These are phyloP conservation scores for Chrysolina haemoptera DNA, from an alignment of 2,888 invertebrate species.

Conservation along the genomic window DNA sequence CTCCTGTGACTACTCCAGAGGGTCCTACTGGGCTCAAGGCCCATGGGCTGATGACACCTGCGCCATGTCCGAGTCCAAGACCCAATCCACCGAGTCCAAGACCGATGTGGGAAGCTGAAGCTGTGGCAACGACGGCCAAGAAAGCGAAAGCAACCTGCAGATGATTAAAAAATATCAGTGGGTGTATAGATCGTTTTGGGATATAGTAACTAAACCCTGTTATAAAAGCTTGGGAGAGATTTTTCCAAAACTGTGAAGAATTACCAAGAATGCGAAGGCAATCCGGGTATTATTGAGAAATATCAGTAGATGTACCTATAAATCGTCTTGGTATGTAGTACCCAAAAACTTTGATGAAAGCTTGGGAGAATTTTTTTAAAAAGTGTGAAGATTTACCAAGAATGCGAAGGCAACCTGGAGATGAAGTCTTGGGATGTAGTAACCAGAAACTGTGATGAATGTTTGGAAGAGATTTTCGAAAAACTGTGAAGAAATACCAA, in stretches of 20 bases:
- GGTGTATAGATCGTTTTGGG: too few relatives aligned
- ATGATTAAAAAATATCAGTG: neutral
- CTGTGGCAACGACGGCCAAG: constrained; percentile 30
- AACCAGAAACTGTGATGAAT: too few relatives aligned
- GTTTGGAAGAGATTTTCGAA: too few relatives aligned
- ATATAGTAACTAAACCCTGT: too few relatives aligned
- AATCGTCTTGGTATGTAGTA: too few relatives aligned
- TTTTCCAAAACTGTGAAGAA: too few relatives aligned
- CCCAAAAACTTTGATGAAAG: too few relatives aligned
- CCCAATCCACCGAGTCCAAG: constrained; percentile 31
- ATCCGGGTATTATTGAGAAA: constrained; percentile 20
- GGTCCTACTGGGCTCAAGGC: constrained; percentile 42
- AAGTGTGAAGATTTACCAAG: neutral
- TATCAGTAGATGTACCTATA: too few relatives aligned
- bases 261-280: constrained; percentile 29
- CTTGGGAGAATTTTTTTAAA: too few relatives aligned
- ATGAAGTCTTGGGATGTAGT: neutral
- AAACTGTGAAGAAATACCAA: too few relatives aligned
- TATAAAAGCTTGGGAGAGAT: too few relatives aligned
- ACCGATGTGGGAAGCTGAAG: constrained; percentile 33
- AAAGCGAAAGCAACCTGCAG: constrained; percentile 34
- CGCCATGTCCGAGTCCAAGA: constrained; percentile 30
- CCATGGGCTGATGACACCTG: constrained; percentile 31
- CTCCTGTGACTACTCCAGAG: constrained; percentile 51
- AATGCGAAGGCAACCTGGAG: constrained; percentile 34